Conservation (phyloP, 2,113 vertebrate genomes). For the Melanocharis versteri region DNA sequence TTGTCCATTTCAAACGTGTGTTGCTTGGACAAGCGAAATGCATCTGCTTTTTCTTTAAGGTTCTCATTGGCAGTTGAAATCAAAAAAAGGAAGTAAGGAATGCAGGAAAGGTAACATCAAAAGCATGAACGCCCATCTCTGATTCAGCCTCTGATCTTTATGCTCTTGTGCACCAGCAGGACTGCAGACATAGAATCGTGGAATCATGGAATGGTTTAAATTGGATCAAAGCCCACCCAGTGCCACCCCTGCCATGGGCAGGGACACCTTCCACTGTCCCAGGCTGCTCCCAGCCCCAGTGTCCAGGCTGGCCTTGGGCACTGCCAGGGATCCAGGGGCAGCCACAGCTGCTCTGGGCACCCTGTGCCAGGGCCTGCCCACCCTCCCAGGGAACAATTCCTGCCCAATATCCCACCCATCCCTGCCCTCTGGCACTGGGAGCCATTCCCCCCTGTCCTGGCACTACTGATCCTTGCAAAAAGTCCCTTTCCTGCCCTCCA, state of each 20-base stretch:
- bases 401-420: fast-evolving
- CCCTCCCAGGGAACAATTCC: not conserved
- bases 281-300: not conserved
- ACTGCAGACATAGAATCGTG: not conserved
- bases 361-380: not conserved
- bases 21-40: not conserved
- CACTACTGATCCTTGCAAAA: not conserved
- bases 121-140: not conserved
- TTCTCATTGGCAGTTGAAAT: not conserved
- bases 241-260: fast-evolving
- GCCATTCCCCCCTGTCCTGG: not conserved
- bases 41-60: not conserved
- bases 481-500: not conserved
- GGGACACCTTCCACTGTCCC: not conserved
- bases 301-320: not conserved
- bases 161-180: not conserved
- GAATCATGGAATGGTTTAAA: not conserved
- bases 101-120: not conserved
- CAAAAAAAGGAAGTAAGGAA: not conserved
- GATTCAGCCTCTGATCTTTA: not conserved
- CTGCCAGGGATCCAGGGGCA: not conserved
- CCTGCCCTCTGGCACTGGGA: not conserved
- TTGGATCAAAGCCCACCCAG: fast-evolving
- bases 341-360: not conserved
- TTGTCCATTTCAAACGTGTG: fast-evolving